phyloP scores from a whole-genome alignment of 2,888 invertebrate genomes.

The Heteropelma amictum region DNA sequence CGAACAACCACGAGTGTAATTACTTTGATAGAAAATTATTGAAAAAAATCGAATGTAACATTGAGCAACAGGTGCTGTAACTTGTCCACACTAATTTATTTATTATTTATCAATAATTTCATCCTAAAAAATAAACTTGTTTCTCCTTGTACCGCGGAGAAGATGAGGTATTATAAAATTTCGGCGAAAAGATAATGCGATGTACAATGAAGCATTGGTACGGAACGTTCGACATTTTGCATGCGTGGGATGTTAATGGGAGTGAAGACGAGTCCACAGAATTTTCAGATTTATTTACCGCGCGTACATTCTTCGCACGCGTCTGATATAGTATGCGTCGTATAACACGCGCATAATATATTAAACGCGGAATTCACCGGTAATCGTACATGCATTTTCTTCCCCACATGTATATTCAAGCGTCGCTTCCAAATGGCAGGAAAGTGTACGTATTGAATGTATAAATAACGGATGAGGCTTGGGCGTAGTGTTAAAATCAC shows the following conservation, averaged over 20 bases:
- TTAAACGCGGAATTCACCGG: background rate
- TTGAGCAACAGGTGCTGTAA: too few species aligned
- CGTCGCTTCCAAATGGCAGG: slow-evolving; percentile 19
- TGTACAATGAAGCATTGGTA: background rate
- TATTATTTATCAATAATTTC: too few species aligned
- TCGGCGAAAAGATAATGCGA: too few species aligned
- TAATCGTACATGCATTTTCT: slow-evolving; percentile 1
- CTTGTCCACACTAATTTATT: too few species aligned
- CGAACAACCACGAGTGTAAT: too few species aligned
- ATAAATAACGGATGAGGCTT: slow-evolving; percentile 25
- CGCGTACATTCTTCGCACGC: slow-evolving; percentile 17
- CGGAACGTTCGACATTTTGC: background rate
- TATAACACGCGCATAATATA: slow-evolving; percentile 41
- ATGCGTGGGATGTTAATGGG: slow-evolving; percentile 37
- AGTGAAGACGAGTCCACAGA: slow-evolving; percentile 25
- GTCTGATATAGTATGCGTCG: slow-evolving; percentile 16
- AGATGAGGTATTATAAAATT: too few species aligned
- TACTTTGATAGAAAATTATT: too few species aligned
- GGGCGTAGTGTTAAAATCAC: slow-evolving; percentile 12
- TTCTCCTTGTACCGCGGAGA: too few species aligned
- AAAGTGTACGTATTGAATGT: slow-evolving; percentile 30
- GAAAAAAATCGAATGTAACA: too few species aligned
- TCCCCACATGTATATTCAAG: slow-evolving; percentile 7
- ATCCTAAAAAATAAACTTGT: too few species aligned
- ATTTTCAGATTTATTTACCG: slow-evolving; percentile 20